Percentiles rank a stretch among this genome's conserved stretches.
Evolutionary conservation across 2,797 vertebrate genomes (phyloP).

Genomic region (Molossus alvarezi): DNA sequence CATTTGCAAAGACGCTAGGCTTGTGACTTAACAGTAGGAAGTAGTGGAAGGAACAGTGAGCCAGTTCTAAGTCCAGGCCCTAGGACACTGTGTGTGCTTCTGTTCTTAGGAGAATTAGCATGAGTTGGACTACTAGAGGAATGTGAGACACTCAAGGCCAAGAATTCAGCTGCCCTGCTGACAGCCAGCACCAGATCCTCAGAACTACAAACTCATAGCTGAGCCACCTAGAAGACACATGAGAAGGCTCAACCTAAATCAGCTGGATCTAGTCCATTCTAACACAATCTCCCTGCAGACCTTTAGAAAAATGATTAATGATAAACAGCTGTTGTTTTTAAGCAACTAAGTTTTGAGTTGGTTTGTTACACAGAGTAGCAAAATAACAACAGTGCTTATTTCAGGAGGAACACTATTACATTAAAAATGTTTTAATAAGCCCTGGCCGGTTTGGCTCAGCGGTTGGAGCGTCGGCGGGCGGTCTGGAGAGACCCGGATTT

Average conservation of each 20-base stretch:
- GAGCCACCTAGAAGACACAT: neutral
- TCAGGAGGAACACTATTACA: conserved; percentile 21
- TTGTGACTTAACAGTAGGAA: neutral
- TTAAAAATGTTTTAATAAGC: conserved; percentile 24
- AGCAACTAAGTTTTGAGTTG: neutral
- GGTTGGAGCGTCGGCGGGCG: no score
- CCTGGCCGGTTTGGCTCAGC: no score
- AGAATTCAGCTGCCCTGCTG: neutral
- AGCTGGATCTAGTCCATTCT: neutral
- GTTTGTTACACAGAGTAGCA: neutral
- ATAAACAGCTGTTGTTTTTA: conserved; percentile 17
- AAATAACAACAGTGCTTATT: conserved; percentile 13
- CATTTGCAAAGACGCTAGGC: conserved; percentile 32
- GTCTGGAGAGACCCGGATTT: no score
- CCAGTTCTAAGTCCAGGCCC: neutral
- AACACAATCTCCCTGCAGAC: neutral
- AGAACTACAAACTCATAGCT: neutral
- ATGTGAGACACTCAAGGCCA: neutral
- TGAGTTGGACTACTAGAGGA: neutral
- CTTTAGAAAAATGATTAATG: neutral
- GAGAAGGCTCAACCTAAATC: neutral
- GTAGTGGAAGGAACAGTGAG: neutral
- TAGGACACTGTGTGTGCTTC: neutral
- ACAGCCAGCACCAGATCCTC: neutral
- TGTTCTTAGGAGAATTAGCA: neutral